A percentile compares a stretch with the other conserved stretches of the same genome.
These are phyloP conservation scores for Poeciliopsis retropinna DNA, from an alignment of 2,113 vertebrate species.

Conservation along the genomic window DNA sequence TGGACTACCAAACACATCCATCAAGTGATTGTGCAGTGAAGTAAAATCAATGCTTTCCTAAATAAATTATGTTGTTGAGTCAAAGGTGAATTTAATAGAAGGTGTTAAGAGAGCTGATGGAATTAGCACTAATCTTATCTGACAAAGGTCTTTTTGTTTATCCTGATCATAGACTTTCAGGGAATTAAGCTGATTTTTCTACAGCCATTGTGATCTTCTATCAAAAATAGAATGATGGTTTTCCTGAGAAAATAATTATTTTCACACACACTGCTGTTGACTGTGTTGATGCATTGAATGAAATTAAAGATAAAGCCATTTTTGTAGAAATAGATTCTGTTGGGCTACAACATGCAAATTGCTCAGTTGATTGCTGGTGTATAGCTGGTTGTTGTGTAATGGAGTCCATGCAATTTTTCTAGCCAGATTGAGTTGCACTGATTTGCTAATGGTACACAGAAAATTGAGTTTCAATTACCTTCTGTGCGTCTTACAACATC, in stretches of 20 bases:
- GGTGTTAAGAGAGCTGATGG: slow-evolving; percentile 51
- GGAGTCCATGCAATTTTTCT: not conserved
- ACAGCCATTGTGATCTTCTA: not conserved
- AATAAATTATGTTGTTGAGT: slow-evolving; percentile 65
- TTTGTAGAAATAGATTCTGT: not conserved
- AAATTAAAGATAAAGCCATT: not conserved
- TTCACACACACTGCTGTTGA: not conserved
- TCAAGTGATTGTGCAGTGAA: slow-evolving; percentile 58
- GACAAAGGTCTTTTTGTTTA: slow-evolving; percentile 28
- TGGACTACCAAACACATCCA: slow-evolving; percentile 50
- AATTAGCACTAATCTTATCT: slow-evolving; percentile 66
- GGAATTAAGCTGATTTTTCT: slow-evolving; percentile 23
- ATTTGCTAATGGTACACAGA: too few species aligned
- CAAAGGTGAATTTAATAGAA: slow-evolving; percentile 43
- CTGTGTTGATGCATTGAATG: not conserved
- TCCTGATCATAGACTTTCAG: slow-evolving; percentile 44
- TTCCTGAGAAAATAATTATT: not conserved
- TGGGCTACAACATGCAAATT: not conserved
- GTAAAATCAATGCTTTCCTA: slow-evolving; percentile 66
- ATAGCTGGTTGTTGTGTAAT: not conserved
- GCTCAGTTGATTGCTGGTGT: not conserved
- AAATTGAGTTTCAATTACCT: too few species aligned
- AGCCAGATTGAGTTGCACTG: too few species aligned
- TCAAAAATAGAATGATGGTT: not conserved
- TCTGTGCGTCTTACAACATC: too few species aligned